phyloP scores from a whole-genome alignment of 2,888 invertebrate genomes.

The Troglohyphantes excavatus region DNA sequence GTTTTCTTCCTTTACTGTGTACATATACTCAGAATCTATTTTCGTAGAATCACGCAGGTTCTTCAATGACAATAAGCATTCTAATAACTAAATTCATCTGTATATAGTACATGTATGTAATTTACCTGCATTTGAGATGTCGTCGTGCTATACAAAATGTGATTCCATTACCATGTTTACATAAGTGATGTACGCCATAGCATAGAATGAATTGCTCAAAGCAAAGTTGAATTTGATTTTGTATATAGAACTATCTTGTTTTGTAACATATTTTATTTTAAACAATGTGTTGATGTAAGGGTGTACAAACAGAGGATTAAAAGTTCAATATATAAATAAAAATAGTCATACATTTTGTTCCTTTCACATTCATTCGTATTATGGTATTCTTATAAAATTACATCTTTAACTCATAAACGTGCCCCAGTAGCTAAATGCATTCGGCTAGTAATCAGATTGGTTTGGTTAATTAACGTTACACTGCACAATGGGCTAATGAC shows the following conservation, averaged over 20 bases:
- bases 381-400: no score
- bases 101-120: conserved; percentile 72
- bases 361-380: no score
- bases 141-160: conserved; percentile 28
- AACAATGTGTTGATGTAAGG: conserved; percentile 50
- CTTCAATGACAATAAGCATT: conserved; percentile 6
- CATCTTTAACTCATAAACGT: no score
- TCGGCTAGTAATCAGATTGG: no score
- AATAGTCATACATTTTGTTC: conserved; percentile 45
- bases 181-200: conserved; percentile 41
- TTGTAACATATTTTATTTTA: conserved; percentile 74
- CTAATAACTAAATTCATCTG: conserved; percentile 50
- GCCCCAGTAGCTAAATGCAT: no score
- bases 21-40: conserved; percentile 66
- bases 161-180: conserved; percentile 46
- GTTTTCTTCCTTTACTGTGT: conserved; percentile 35
- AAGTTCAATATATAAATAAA: conserved; percentile 65
- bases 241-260: conserved; percentile 61
- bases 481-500: no score
- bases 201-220: conserved; percentile 71
- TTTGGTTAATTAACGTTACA: no score
- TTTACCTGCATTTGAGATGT: conserved; percentile 47
- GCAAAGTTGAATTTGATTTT: conserved; percentile 65
- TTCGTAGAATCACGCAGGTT: conserved; percentile 70
- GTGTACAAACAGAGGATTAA: conserved; percentile 71